Conservation (phyloP, 30 jellyfish, hydroid and myxozoan genomes). For the Morbakka virulenta region DNA sequence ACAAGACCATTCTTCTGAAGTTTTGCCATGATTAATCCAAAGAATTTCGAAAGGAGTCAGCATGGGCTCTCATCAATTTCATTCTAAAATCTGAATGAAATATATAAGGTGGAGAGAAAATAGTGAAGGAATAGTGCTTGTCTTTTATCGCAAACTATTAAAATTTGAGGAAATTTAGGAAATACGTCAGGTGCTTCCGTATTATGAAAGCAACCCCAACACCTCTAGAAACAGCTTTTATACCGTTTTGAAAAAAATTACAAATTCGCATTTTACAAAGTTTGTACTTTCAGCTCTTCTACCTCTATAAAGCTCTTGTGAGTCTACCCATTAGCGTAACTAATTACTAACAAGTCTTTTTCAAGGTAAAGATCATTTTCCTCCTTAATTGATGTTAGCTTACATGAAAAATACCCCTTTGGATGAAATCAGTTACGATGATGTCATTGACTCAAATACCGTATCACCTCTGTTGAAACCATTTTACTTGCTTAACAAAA, state of each 20-base stretch:
- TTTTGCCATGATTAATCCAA: neutral
- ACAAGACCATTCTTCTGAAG: neutral
- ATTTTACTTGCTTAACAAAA: too few species aligned
- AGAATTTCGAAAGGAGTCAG: neutral
- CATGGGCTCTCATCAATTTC: neutral
- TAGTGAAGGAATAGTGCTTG: neutral
- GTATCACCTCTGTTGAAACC: neutral
- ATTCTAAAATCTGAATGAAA: neutral
- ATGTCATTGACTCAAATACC: neutral
- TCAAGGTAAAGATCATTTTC: neutral
- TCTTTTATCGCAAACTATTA: neutral
- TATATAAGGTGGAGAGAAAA: neutral
- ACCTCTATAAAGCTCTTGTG: too few species aligned
- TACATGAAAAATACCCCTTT: neutral
- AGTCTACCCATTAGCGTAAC: neutral
- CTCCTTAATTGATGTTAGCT: neutral
- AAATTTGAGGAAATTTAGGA: neutral
- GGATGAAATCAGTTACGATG: neutral
- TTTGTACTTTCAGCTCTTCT: neutral
- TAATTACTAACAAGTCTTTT: neutral
- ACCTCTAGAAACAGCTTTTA: neutral
- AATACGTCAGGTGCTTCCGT: too few species aligned
- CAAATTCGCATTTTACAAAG: neutral
- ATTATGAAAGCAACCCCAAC: neutral
- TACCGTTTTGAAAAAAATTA: neutral